Base-by-base conservation (phyloP, 2,797 vertebrate genomes). In the Rhabdomys pumilio region DNA sequence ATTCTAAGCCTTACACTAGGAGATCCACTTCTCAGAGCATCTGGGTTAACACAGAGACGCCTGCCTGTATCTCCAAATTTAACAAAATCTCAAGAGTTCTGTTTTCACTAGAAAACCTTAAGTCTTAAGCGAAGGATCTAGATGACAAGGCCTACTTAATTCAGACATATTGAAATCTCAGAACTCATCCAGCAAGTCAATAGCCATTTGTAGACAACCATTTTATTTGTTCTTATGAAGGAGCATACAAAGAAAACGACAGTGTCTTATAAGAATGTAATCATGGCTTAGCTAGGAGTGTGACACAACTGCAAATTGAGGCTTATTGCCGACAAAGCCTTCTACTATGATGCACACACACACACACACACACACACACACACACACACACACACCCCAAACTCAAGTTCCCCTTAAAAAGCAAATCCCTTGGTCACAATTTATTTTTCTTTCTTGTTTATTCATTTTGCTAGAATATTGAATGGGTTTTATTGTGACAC, bases 171-270 rank as follows among this genome's bases (percentile, higher is more conserved):
- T 31, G 57, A 80, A 61, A n/a, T 93, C 81, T 90, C 53, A 41
- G 50, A 94, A 93, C 17, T 86, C 69, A 86, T 76, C 91, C 44
- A 81, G 7, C 55, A 75, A 86, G 55, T 89, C 80, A 91, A 67
- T 0, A 75, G 44, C 83, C 65, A 89, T 82, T 61, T 90, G 61
- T 57, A 31, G 50, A 83, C 82, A 87, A 92, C 31, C 50, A 67
- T 41, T 95, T 73, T 31, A 85, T 82, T 85, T 85, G 85, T 31
- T 82, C 13, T 69, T 80, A 85, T 26, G 77, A 95, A 94, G 65
- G 34, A 72, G 69, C 9, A 65, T 86, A 76, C 26, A 44, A 94
- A 53, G 47, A 55, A 77, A 92, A 20, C 88, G 55, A 93, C 91
- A 90, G 88, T 67, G 31, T 79, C 59, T 89, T 57, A 41, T 75